A percentile compares a stretch with the other conserved stretches of the same genome.
phyloP scores from a whole-genome alignment of 1,140 invertebrate species.

The Drosophila bocqueti region DNA sequence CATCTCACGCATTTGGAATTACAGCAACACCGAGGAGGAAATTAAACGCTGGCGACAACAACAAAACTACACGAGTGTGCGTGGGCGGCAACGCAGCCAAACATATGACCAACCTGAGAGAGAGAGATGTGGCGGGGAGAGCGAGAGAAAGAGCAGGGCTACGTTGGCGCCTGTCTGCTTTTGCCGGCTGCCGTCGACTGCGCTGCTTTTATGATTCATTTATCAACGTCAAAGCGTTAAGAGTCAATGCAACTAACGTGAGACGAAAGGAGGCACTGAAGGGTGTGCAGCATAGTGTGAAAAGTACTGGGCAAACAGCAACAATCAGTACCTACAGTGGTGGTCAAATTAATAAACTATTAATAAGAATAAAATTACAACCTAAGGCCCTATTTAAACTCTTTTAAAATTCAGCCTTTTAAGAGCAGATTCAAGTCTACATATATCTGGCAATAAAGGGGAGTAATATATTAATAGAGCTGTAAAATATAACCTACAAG shows the following conservation, averaged over 20 bases:
- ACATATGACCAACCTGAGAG: slow-evolving; percentile 52
- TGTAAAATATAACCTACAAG: neutral
- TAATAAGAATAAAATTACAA: no score
- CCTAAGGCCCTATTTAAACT: neutral
- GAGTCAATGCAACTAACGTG: slow-evolving; percentile 63
- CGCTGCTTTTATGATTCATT: slow-evolving; percentile 79
- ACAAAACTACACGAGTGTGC: slow-evolving; percentile 17
- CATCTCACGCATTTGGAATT: slow-evolving; percentile 39
- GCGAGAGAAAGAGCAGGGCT: slow-evolving; percentile 18
- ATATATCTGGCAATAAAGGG: neutral
- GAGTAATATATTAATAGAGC: neutral
- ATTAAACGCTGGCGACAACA: slow-evolving; percentile 38
- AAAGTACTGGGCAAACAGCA: slow-evolving; percentile 60
- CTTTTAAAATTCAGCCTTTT: neutral
- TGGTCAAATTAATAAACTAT: slow-evolving; percentile 15
- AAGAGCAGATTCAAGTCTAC: neutral
- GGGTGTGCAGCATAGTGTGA: slow-evolving; percentile 48
- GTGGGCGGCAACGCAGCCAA: slow-evolving; percentile 53
- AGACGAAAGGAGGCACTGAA: slow-evolving; percentile 9
- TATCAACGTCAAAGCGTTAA: slow-evolving; percentile 74
- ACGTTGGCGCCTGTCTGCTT: slow-evolving; percentile 55
- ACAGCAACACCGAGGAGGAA: slow-evolving; percentile 34
- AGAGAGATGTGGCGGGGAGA: slow-evolving; percentile 20
- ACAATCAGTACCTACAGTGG: slow-evolving; percentile 10
- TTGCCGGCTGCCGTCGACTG: slow-evolving; percentile 53